Evolutionary conservation across 2,888 invertebrate genomes (phyloP), one percentile per base, ranked within the genome.

Genomic region (Unio delphinus): DNA sequence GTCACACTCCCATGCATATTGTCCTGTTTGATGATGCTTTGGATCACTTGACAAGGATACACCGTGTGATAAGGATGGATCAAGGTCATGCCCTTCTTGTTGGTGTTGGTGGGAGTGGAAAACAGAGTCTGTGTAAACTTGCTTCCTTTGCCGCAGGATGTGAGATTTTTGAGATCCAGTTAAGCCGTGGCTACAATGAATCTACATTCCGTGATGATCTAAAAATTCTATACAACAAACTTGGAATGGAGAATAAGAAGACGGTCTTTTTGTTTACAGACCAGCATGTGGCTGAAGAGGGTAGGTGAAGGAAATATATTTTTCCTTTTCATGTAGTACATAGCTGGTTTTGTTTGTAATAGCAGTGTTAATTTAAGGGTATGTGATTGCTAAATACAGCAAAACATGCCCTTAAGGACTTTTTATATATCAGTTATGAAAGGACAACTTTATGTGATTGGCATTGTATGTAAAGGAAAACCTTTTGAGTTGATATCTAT

Each of bases 11-110:
- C 85, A 92, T 97, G 91, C 94, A 93, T 34, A 92, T 97, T 77
- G 96, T 97, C 0, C 91, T 97, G 34, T 97, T 97, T 88, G 95
- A 97, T 86, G 96, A 97, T 87, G 97, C 96, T 60, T 90, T 97
- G 65, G 96, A 97, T 86, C 97, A 98, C 89, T 88, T 97, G 84
- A 97, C 96, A 0, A 92, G 97, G 62, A 93, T 96, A 18, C 96
- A 97, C 82, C 93, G 97, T 30, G 94, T 94, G 0, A 91, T 97
- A 73, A 92, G 97, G 76, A 94, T 96, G 93, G 93, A 94, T 85
- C 91, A 94, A 76, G 96, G 96, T 0, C 95, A 97, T 87, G 93
- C 94, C 7, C 92, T 97, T 90, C 91, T 97, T 59, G 94, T 97
- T 20, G 97, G 97, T 17, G 95, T 96, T 2, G 96, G 96, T 3